Conservation (phyloP, 92 coral and sea anemone species). For the Zoanthus gigantus region DNA sequence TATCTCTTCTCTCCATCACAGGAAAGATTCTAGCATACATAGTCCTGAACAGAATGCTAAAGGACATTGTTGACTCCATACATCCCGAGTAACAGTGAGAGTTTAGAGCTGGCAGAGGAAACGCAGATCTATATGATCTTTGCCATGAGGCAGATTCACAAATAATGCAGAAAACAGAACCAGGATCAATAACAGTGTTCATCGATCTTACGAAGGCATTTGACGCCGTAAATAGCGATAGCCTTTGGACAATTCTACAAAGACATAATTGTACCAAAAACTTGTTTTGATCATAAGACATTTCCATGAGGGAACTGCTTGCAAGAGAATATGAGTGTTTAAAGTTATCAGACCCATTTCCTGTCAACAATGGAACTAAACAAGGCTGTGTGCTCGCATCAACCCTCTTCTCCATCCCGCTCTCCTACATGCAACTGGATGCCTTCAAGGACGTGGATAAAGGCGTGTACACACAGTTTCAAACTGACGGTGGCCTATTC, state of each 20-base stretch:
- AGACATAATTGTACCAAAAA: not conserved
- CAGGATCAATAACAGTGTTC: not conserved
- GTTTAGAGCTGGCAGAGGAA: not conserved
- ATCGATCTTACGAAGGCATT: not conserved
- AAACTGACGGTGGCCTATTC: too few species aligned
- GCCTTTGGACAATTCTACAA: not conserved
- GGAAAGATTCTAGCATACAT: not conserved
- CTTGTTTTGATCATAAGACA: not conserved
- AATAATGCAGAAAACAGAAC: not conserved
- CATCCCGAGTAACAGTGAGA: not conserved
- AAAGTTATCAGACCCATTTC: not conserved
- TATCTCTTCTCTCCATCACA: slow-evolving; percentile 1
- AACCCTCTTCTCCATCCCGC: not conserved
- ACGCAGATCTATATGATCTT: not conserved
- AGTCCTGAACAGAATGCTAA: not conserved
- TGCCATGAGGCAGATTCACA: not conserved
- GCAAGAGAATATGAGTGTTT: not conserved
- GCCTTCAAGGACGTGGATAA: slow-evolving; percentile 2
- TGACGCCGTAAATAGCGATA: too few species aligned
- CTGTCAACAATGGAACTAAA: not conserved
- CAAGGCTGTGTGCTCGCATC: not conserved
- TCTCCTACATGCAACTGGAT: slow-evolving; percentile 3
- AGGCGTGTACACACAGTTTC: too few species aligned
- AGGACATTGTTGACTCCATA: not conserved
- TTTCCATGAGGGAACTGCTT: not conserved